Evolutionary conservation across 2,797 vertebrate species (phyloP), one percentile per base, ranked within the genome.

Genomic region (Australoheros facetus): DNA sequence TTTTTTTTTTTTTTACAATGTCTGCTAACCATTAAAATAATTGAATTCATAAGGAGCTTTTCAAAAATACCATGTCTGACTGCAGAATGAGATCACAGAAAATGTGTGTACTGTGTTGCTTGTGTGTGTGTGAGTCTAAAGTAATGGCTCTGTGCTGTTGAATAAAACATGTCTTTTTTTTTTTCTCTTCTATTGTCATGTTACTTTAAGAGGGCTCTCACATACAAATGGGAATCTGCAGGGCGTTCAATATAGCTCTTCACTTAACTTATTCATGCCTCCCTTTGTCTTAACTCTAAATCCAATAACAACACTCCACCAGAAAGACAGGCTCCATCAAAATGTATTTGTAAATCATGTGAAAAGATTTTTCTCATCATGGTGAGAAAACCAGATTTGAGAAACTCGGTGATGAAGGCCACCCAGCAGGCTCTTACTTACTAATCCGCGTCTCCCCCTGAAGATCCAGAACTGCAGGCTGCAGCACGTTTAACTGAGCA

Each of bases 111-210:
- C 69, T 7, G 21, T 48, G 21, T 69, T 48, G 5, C 56, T 60
- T 73, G 66, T 81, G 81, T 81, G 9, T 7, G 19, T 62, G n/a
- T 1, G 16, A 69, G 42, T 51, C 42, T 69, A 51, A 69, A 69
- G 64, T 69, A 69, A 69, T 30, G 64, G 64, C 64, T 87, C 75
- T 78, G 75, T 58, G 75, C 80, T 88, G 80, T 81, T 91, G 42
- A 93, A 93, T 94, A 93, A 95, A 94, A 84, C 88, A 88, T 90
- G 56, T 73, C 56, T 85, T 37, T 32, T 79, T 48, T 76, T 73
- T 72, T 83, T 56, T 32, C 81, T 23, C 37, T 60, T 79, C 71
- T 69, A 28, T 78, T 71, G 87, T 89, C 75, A 60, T 80, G 82
- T 84, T 73, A 21, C 83, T 91, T 88, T 75, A 53, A 78, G 81